phyloP scores from a whole-genome alignment of 2,113 vertebrate species.

The Burhinus oedicnemus region DNA sequence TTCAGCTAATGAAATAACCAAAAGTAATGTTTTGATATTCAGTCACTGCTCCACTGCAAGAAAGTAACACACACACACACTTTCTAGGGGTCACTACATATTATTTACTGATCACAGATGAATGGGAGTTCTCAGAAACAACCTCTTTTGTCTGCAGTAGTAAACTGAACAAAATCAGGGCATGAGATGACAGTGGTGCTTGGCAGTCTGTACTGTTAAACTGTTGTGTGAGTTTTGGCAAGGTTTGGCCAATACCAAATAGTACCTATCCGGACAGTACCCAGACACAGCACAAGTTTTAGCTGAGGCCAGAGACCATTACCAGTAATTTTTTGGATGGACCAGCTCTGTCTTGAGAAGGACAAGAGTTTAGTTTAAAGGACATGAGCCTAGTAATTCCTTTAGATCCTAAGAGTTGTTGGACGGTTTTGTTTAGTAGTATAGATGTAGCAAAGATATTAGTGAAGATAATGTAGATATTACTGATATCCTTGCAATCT shows the following conservation, averaged over 20 bases:
- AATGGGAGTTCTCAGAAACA: background rate
- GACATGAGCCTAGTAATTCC: background rate
- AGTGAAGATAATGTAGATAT: background rate
- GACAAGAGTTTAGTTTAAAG: background rate
- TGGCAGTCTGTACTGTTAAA: background rate
- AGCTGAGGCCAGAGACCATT: background rate
- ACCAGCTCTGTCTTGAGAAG: background rate
- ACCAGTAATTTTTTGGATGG: background rate
- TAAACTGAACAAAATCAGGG: background rate
- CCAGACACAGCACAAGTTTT: background rate
- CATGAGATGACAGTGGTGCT: background rate
- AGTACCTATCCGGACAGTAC: background rate
- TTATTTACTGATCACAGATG: background rate
- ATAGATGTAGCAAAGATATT: background rate
- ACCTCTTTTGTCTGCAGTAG: background rate
- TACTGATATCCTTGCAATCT: background rate
- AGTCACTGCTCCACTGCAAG: background rate
- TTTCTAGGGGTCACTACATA: background rate
- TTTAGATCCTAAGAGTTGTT: background rate
- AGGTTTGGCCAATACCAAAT: background rate
- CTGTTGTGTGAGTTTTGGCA: background rate
- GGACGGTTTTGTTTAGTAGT: background rate
- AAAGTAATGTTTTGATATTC: background rate
- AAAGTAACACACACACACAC: too few species aligned
- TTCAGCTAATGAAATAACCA: background rate